Evolutionary conservation across 30 jellyfish, hydroid and myxozoan genomes (phyloP).

Genomic region (Sanderia malayensis): DNA sequence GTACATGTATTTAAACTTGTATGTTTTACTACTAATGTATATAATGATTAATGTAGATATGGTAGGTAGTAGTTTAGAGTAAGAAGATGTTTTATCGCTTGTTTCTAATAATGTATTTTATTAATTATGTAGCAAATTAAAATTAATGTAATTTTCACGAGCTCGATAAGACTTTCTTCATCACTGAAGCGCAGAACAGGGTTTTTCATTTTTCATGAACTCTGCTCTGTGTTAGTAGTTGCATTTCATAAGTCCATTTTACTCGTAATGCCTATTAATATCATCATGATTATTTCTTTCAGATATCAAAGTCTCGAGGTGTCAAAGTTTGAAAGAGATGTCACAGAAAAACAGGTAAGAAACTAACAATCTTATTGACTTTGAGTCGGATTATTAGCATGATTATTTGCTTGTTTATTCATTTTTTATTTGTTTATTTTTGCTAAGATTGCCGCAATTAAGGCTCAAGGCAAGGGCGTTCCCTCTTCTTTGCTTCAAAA

Average conservation of each 20-base stretch:
- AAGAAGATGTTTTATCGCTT: too few relatives aligned
- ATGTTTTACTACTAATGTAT: too few relatives aligned
- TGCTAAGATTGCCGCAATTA: slow-evolving; percentile 63
- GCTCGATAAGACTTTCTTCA: neutral
- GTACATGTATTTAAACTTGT: too few relatives aligned
- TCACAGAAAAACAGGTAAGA: slow-evolving; percentile 64
- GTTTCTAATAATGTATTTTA: too few relatives aligned
- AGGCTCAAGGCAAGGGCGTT: slow-evolving; percentile 72
- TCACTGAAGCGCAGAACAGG: neutral
- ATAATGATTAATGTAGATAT: too few relatives aligned
- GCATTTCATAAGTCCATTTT: neutral
- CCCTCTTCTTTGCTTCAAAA: slow-evolving; percentile 57
- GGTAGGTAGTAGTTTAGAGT: too few relatives aligned
- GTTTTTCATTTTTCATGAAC: too few relatives aligned
- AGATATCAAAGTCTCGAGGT: slow-evolving; percentile 81
- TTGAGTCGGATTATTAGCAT: neutral
- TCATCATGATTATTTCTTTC: neutral
- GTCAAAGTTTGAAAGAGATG: slow-evolving; percentile 60
- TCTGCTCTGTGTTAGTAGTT: neutral
- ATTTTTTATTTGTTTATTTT: neutral
- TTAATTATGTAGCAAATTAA: neutral
- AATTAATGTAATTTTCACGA: too few relatives aligned
- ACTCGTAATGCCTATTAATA: neutral
- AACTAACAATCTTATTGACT: neutral
- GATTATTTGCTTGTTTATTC: neutral